Percentiles rank a stretch among this genome's conserved stretches.
Evolutionary conservation across 2,797 vertebrate species (phyloP).

Genomic region (Gadopsis bispinosus): DNA sequence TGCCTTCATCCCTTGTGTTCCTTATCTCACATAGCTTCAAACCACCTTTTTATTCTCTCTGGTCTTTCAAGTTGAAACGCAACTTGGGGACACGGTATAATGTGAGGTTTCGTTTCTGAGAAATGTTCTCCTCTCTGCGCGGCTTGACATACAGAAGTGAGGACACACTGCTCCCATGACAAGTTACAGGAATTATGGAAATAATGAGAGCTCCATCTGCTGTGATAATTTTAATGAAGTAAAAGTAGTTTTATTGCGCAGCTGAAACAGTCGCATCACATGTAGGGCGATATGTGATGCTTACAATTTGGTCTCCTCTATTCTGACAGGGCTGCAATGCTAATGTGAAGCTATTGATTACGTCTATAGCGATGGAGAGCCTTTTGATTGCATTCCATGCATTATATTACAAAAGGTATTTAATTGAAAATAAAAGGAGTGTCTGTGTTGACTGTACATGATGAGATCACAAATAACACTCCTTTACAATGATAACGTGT

Average conservation of each 20-base stretch:
- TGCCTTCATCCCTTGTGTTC: constrained; percentile 60
- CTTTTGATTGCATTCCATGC: background rate
- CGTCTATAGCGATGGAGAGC: background rate
- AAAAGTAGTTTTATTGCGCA: constrained; percentile 48
- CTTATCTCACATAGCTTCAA: constrained; percentile 55
- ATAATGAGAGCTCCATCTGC: constrained; percentile 58
- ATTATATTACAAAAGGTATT: background rate
- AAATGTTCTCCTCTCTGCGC: constrained; percentile 13
- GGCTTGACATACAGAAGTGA: constrained; percentile 43
- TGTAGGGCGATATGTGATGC: constrained; percentile 26
- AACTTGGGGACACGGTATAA: constrained; percentile 31
- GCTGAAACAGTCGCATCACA: constrained; percentile 16
- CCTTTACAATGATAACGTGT: background rate
- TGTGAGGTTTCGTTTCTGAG: constrained; percentile 41
- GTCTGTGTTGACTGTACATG: background rate
- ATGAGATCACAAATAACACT: background rate
- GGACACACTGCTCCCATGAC: constrained; percentile 42
- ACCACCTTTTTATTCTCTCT: constrained; percentile 44
- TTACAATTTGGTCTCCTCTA: background rate
- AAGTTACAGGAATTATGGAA: constrained; percentile 54
- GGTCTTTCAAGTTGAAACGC: constrained; percentile 58
- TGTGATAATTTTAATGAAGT: constrained; percentile 67
- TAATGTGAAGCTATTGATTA: constrained; percentile 31
- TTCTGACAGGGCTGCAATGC: background rate
- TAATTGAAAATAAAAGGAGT: background rate